phyloP scores from a whole-genome alignment of 2,113 vertebrate genomes.

The Alligator sinensis region DNA sequence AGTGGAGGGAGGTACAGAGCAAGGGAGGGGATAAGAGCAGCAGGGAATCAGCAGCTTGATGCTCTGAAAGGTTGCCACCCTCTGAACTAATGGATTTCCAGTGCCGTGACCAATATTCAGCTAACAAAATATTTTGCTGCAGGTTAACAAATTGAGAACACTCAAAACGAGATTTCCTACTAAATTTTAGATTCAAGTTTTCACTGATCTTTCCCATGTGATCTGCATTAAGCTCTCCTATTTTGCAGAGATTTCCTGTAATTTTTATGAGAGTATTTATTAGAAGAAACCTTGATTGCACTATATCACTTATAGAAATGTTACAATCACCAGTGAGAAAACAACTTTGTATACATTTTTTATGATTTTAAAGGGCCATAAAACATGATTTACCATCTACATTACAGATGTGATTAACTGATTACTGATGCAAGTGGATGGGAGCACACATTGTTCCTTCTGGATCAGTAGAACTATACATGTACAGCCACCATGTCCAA shows the following conservation, averaged over 20 bases:
- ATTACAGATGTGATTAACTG: neutral
- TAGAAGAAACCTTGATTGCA: neutral
- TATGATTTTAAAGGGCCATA: neutral
- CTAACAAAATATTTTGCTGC: neutral
- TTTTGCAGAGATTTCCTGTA: neutral
- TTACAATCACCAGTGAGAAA: neutral
- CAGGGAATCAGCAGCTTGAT: too few relatives aligned
- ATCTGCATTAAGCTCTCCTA: neutral
- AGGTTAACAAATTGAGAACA: neutral
- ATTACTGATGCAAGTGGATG: neutral
- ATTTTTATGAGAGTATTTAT: slow-evolving; percentile 7
- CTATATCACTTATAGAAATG: neutral
- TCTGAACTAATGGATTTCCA: neutral
- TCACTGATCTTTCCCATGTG: neutral
- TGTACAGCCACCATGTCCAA: neutral
- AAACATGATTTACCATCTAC: neutral
- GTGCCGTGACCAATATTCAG: neutral
- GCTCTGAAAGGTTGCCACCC: too few relatives aligned
- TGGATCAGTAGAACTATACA: neutral
- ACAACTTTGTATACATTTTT: neutral
- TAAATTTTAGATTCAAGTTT: neutral
- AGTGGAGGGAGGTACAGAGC: too few relatives aligned
- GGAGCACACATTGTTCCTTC: neutral
- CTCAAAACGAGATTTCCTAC: neutral
- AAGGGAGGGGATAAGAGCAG: too few relatives aligned